phyloP scores from a whole-genome alignment of 2,797 vertebrate species.

The Lerista edwardsae region DNA sequence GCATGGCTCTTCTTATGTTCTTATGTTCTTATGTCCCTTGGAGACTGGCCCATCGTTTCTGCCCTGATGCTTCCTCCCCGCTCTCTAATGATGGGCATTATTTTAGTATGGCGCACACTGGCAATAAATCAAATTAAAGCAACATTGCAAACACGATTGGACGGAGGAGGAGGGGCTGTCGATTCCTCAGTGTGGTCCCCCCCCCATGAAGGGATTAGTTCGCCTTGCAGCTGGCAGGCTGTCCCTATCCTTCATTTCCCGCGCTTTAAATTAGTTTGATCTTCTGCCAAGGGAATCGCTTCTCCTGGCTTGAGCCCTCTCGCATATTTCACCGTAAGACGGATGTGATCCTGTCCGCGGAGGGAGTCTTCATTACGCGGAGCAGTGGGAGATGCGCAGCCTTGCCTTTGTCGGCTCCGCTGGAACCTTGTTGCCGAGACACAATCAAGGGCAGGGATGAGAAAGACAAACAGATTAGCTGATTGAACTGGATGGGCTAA shows the following conservation, averaged over 20 bases:
- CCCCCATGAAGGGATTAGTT: conserved; percentile 41
- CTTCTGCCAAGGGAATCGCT: conserved; percentile 57
- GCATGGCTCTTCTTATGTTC: no score
- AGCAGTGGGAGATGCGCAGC: conserved; percentile 68
- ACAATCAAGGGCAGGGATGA: conserved; percentile 72
- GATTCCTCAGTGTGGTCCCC: not conserved
- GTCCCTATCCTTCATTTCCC: conserved; percentile 46
- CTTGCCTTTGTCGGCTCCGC: conserved; percentile 67
- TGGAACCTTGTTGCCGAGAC: conserved; percentile 71
- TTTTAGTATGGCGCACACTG: no score
- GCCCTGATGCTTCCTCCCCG: no score
- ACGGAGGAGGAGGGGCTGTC: not conserved
- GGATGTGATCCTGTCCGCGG: conserved; percentile 69
- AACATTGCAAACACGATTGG: not conserved
- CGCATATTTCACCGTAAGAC: conserved; percentile 73
- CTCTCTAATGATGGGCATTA: no score
- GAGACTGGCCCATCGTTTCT: no score
- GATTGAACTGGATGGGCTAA: conserved; percentile 78
- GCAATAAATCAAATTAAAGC: not conserved
- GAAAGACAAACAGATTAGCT: conserved; percentile 73
- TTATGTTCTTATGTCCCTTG: no score
- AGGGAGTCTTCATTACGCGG: conserved; percentile 68
- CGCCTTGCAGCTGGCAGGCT: conserved; percentile 43
- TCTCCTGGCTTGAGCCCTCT: conserved; percentile 54
- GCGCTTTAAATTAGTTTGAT: conserved; percentile 60